Evolutionary conservation across 2,797 vertebrate genomes (phyloP).

Genomic region (Austrolebias charrua): DNA sequence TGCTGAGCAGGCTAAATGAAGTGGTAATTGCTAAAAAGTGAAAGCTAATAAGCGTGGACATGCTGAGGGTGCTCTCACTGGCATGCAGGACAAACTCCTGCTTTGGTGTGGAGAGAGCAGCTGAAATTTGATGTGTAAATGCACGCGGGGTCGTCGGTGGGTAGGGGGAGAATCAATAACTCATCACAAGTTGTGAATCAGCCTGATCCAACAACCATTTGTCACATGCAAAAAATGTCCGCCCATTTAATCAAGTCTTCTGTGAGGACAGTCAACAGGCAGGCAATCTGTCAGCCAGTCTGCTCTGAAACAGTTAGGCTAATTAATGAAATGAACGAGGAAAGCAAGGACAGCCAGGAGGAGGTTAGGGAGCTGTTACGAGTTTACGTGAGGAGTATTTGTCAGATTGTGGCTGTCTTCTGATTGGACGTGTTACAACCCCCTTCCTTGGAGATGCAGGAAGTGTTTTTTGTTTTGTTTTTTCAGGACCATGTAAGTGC

Average conservation of each 20-base stretch:
- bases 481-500: constrained; percentile 1
- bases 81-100: constrained; percentile 20
- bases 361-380: constrained; percentile 68
- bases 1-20: not conserved
- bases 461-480: no score
- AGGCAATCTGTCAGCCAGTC: constrained; percentile 71
- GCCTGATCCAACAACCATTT: constrained; percentile 68
- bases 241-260: constrained; percentile 83
- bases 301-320: constrained; percentile 67
- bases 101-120: constrained; percentile 27
- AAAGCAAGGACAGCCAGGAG: constrained; percentile 73
- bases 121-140: constrained; percentile 67
- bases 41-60: constrained; percentile 4
- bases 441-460: not conserved
- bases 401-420: constrained; percentile 51
- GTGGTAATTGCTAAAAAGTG: constrained; percentile 6
- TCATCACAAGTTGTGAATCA: constrained; percentile 80
- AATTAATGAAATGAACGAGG: constrained; percentile 81
- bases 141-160: constrained; percentile 16
- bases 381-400: constrained; percentile 47
- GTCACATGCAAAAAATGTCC: constrained; percentile 77
- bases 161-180: constrained; percentile 73
- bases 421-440: constrained; percentile 48
- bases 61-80: not conserved
- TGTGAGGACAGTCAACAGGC: constrained; percentile 59